Base-by-base conservation (phyloP, 37 sponge, comb jelly and placozoan genomes). In the Chondrilla cf. caribensis region DNA sequence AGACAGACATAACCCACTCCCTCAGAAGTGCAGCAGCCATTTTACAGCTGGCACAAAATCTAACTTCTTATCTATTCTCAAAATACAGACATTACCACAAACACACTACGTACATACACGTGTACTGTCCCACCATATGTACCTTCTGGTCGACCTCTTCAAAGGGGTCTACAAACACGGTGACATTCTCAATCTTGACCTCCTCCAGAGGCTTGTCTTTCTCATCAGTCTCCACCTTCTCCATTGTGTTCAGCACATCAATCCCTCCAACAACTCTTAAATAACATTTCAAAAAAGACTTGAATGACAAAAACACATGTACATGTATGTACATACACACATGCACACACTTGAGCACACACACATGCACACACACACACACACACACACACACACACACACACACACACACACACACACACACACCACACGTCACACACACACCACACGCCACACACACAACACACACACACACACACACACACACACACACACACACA, bases 111-210 rank as follows among this genome's bases (percentile, higher is more conserved):
- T n/a, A n/a, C n/a, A n/a, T n/a, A n/a, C n/a, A n/a, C 51, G 51
- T 47, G 11, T 47, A 47, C 11, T 62, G 25, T 19, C 5, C 64
- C 6, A 62, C 18, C 22, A 15, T 19, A 1, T 86, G 9, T n/a
- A 97, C 90, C 86, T 89, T 77, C 26, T 87, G 75, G 31, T 92
- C 92, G 31, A 80, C 93, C 47, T 97, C 98, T 78, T 90, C 84
- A 60, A 83, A 94, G 36, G 98, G 93, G 81, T 97, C 89, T 1
- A 97, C 94, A 89, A 95, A 97, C 31, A 97, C 91, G 25, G 72
- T 79, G 9, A 80, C 65, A 14, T 71, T 70, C 35, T 57, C 70
- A 0, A 97, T 60, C 38, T 83, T 89, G n/a, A 95, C 89, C 44
- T 86, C 86, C 36, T 84, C 89, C 83, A 77, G 59, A 26, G 98